Evolutionary conservation across 2,888 invertebrate genomes (phyloP), one percentile per base, ranked within the genome.

Genomic region (Chrysotoxum bicinctum): DNA sequence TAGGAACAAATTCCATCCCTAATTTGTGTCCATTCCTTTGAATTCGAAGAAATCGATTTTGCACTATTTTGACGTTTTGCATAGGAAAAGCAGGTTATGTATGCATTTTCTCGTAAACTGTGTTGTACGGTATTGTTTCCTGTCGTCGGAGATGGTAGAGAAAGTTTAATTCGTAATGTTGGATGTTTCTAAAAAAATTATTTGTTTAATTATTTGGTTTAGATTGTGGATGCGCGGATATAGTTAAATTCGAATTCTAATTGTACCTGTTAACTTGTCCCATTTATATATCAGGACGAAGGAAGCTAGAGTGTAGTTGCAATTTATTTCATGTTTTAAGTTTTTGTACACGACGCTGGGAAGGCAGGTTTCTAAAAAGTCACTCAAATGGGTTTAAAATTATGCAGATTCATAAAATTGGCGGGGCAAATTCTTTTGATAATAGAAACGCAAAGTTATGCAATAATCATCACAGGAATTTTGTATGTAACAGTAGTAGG

Each of bases 11-110:
- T 56, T 19, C 35, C 35, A 14, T 23, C 16, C 8, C 19, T 12
- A 32, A 32, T 21, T 66, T 26, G 9, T 62, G 40, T n/a, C 23
- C 26, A 43, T n/a, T 30, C 30, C 45, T 30, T 19, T 23, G 14
- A 64, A 48, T 45, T 50, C 14, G 60, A 64, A 75, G 74, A 75
- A 84, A 84, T 84, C 80, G 86, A 86, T 86, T 86, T 86, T 82
- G 78, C 87, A 87, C 81, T 87, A 87, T 87, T 87, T 87, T 87
- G 87, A 87, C 84, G 52, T 87, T 87, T 87, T 50, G 16, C 26
- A 45, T 45, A 56, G 48, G 30, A 52, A 84, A 84, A 87, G 68
- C 84, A 87, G 78, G 87, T 84, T 87, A 85, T 85, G 85, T 86
- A 77, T 86, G 80, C 70, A 52, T 85, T 81, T 70, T 62, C 54